Conservation (phyloP, 2,888 invertebrate species). For the Amblyteles armatorius region DNA sequence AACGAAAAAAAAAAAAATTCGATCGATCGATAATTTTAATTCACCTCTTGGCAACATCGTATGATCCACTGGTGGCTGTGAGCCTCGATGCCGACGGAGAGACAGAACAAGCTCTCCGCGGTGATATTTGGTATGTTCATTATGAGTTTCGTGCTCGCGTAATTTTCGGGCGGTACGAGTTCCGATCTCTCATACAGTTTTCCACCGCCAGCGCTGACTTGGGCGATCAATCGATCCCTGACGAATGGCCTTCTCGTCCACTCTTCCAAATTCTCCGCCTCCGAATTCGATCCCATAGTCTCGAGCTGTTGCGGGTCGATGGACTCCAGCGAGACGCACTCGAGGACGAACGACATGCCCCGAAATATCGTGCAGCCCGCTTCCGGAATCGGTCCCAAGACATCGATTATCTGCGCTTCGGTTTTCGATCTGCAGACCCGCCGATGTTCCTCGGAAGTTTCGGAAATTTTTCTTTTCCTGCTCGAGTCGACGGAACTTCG, state of each 20-base stretch:
- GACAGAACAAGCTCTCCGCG: slow-evolving; percentile 90
- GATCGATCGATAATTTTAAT: background rate
- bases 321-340: slow-evolving; percentile 85
- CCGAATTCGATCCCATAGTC: slow-evolving; percentile 83
- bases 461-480: background rate
- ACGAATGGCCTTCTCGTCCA: slow-evolving; percentile 86
- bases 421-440: background rate
- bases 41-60: slow-evolving; percentile 86
- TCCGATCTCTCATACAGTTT: slow-evolving; percentile 86
- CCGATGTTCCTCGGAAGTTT: background rate
- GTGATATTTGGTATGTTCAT: slow-evolving; percentile 91
- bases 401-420: slow-evolving; percentile 74
- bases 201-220: slow-evolving; percentile 88
- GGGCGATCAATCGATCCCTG: slow-evolving; percentile 87
- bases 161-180: slow-evolving; percentile 86
- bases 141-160: slow-evolving; percentile 87
- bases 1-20: too few relatives aligned
- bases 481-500: background rate
- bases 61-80: slow-evolving; percentile 91
- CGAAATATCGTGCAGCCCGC: slow-evolving; percentile 85
- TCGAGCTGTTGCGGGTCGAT: slow-evolving; percentile 74
- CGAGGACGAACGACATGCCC: slow-evolving; percentile 87
- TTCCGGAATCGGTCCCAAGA: slow-evolving; percentile 86
- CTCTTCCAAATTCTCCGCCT: slow-evolving; percentile 86
- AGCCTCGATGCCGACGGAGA: slow-evolving; percentile 88